phyloP scores from a whole-genome alignment of 2,888 invertebrate species.

The Stegophylla sp. region DNA sequence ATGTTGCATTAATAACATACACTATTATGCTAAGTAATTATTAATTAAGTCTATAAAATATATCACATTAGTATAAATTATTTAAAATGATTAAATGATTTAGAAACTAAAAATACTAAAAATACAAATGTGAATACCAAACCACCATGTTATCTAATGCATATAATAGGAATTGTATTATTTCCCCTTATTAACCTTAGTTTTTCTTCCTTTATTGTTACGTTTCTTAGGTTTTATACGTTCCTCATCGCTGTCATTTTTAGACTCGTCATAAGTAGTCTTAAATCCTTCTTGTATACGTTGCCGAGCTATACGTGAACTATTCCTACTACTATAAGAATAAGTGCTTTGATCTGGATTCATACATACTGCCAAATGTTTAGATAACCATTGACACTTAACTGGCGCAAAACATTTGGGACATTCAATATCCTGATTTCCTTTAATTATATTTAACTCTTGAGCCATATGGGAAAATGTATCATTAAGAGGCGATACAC shows the following conservation, averaged over 20 bases:
- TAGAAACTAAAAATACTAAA: too few relatives aligned
- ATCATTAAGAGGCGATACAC: background rate
- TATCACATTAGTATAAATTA: too few relatives aligned
- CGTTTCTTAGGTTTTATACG: background rate
- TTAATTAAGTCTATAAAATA: too few relatives aligned
- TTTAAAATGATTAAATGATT: too few relatives aligned
- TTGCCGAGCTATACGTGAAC: conserved; percentile 51
- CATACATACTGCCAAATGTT: conserved; percentile 44
- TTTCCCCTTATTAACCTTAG: background rate
- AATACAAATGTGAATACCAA: too few relatives aligned
- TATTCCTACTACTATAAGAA: conserved; percentile 43
- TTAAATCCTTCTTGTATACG: conserved; percentile 52
- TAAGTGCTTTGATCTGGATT: conserved; percentile 15
- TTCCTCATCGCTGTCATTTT: conserved; percentile 23
- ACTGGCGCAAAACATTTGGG: conserved; percentile 25
- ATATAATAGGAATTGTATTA: background rate
- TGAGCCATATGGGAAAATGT: background rate
- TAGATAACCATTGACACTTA: conserved; percentile 45
- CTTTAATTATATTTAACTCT: conserved; percentile 28
- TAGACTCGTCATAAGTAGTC: conserved; percentile 20
- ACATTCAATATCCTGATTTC: conserved; percentile 32
- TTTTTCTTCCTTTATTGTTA: conserved; percentile 1
- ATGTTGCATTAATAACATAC: too few relatives aligned
- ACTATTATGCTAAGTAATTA: too few relatives aligned
- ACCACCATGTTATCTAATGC: too few relatives aligned